A percentile compares a stretch with the other conserved stretches of the same genome.
Conservation (phyloP, 2,113 vertebrate genomes). For the Talpa occidentalis region DNA sequence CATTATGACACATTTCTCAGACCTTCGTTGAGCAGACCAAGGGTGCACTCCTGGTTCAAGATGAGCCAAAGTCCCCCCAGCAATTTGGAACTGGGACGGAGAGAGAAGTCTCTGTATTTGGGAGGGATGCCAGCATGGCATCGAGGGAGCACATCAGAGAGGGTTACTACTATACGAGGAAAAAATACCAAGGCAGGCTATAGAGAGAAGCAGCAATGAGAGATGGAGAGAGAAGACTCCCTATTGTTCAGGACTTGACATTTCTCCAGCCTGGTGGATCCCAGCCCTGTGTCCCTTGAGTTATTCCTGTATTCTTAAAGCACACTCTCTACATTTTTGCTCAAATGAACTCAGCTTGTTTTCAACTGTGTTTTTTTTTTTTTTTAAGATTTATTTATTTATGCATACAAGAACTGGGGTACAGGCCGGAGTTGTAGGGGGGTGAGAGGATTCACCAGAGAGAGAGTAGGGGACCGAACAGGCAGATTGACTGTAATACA, state of each 20-base stretch:
- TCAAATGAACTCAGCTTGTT: background rate
- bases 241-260: background rate
- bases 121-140: background rate
- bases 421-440: no score
- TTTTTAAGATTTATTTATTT: no score
- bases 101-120: background rate
- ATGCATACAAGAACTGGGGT: no score
- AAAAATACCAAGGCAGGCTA: background rate
- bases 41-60: background rate
- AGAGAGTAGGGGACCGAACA: no score
- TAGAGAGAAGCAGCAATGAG: background rate
- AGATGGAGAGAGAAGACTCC: background rate
- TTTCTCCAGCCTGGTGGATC: background rate
- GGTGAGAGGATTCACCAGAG: no score
- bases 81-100: background rate
- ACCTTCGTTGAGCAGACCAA: background rate
- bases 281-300: background rate
- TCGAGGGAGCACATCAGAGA: background rate
- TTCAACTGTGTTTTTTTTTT: background rate
- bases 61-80: background rate
- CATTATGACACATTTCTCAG: background rate
- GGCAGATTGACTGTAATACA: no score
- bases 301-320: background rate
- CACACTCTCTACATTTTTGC: background rate
- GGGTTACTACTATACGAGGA: background rate